Percentiles rank a stretch among this genome's conserved stretches.
These are phyloP conservation scores for Corythornis cristatus DNA, from an alignment of 2,113 vertebrate genomes.

Conservation along the genomic window DNA sequence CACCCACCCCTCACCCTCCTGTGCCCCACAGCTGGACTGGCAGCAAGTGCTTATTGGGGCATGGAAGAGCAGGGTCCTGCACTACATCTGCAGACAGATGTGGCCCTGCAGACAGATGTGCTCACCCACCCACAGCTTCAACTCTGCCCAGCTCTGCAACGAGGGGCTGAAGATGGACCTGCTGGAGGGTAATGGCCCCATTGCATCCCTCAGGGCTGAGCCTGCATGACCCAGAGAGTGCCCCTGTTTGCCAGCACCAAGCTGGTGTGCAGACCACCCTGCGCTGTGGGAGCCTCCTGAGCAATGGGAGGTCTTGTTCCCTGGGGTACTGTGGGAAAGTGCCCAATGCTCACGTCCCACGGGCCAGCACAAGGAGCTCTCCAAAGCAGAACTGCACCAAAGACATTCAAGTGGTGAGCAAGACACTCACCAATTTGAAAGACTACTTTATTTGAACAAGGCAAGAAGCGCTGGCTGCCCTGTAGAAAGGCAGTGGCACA, in stretches of 20 bases:
- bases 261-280: neutral
- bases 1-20: too few species aligned
- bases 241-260: accelerated
- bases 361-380: neutral
- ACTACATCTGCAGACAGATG: conserved; percentile 75
- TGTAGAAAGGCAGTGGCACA: neutral
- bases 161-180: conserved; percentile 85
- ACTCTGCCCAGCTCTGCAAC: conserved; percentile 81
- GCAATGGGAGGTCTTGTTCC: accelerated
- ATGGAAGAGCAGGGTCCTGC: conserved; percentile 91
- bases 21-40: conserved; percentile 65
- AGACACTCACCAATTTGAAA: neutral
- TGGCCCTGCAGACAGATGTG: conserved; percentile 45
- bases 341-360: accelerated
- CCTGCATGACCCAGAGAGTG: accelerated
- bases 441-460: conserved; percentile 37
- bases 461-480: neutral
- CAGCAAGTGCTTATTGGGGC: conserved; percentile 88
- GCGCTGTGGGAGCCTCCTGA: accelerated
- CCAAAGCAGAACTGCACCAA: neutral
- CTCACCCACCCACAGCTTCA: conserved; percentile 87
- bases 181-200: conserved; percentile 83
- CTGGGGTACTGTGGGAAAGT: accelerated
- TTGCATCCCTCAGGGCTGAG: accelerated
- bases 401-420: neutral